phyloP scores from a whole-genome alignment of 92 coral and sea anemone genomes.

The Nematostella vectensis region DNA sequence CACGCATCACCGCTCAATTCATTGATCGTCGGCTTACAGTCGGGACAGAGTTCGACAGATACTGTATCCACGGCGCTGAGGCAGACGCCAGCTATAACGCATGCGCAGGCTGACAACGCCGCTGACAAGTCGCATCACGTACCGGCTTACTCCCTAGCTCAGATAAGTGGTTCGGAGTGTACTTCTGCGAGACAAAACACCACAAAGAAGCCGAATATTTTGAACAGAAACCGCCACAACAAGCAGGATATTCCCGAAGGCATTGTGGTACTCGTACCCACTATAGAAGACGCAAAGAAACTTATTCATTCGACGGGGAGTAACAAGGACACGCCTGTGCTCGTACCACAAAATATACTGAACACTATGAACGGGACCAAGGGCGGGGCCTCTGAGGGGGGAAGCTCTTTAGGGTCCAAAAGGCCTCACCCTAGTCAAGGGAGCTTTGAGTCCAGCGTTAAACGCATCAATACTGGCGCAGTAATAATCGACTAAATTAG shows the following conservation, averaged over 20 bases:
- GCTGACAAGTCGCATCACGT: slow-evolving; percentile 20
- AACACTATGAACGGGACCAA: slow-evolving; percentile 26
- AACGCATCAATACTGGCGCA: not conserved
- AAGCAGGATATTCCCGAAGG: slow-evolving; percentile 73
- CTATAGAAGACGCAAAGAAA: slow-evolving; percentile 78
- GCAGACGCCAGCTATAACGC: not conserved
- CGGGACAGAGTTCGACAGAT: not conserved
- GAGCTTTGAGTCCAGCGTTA: not conserved
- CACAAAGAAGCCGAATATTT: slow-evolving; percentile 69
- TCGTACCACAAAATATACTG: slow-evolving; percentile 67
- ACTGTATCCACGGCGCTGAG: not conserved
- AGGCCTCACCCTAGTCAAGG: slow-evolving; percentile 14
- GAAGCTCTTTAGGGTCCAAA: slow-evolving; percentile 7
- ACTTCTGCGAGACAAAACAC: slow-evolving; percentile 29
- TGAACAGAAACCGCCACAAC: slow-evolving; percentile 46
- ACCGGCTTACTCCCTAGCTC: slow-evolving; percentile 41
- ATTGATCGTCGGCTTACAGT: not conserved
- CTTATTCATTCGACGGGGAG: slow-evolving; percentile 70
- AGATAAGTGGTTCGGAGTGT: slow-evolving; percentile 16
- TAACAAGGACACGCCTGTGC: slow-evolving; percentile 59
- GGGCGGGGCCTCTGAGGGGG: slow-evolving; percentile 3
- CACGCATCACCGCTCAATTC: slow-evolving; percentile 4
- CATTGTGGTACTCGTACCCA: slow-evolving; percentile 83
- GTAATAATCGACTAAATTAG: not conserved
- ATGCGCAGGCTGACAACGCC: not conserved